These are phyloP conservation scores for Smittia aterrima DNA, from an alignment of 2,888 invertebrate genomes.

Conservation along the genomic window DNA sequence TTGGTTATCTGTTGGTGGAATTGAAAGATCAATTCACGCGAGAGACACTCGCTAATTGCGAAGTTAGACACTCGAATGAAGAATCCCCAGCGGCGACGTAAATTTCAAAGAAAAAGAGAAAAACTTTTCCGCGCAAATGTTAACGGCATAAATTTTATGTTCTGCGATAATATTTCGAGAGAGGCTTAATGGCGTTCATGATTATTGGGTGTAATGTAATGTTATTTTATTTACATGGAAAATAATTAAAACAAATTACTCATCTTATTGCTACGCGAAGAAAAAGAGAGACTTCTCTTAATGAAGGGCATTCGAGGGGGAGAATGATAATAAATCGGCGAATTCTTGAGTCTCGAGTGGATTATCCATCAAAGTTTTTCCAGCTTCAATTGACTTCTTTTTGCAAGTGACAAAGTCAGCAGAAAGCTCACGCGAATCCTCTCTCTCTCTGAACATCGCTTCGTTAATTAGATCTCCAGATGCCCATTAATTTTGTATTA, in stretches of 20 bases:
- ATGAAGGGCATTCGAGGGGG: neutral
- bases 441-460: neutral
- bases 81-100: constrained; percentile 35
- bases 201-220: constrained; percentile 41
- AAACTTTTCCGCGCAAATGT: constrained; percentile 32
- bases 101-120: neutral
- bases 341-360: neutral
- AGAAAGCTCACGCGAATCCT: neutral
- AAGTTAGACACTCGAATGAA: neutral
- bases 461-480: constrained; percentile 37
- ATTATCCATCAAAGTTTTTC: neutral
- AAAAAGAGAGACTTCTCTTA: neutral
- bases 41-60: constrained; percentile 13
- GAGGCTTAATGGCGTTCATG: constrained; percentile 37
- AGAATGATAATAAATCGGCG: constrained; percentile 7
- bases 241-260: constrained; percentile 40
- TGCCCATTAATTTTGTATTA: constrained; percentile 39
- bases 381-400: neutral
- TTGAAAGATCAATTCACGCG: constrained; percentile 13
- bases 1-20: neutral
- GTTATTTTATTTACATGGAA: constrained; percentile 39
- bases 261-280: constrained; percentile 27
- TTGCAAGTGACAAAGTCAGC: neutral
- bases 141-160: constrained; percentile 39
- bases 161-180: constrained; percentile 38